Evolutionary conservation across 2,113 vertebrate species (phyloP).

Genomic region (Serinus canaria): DNA sequence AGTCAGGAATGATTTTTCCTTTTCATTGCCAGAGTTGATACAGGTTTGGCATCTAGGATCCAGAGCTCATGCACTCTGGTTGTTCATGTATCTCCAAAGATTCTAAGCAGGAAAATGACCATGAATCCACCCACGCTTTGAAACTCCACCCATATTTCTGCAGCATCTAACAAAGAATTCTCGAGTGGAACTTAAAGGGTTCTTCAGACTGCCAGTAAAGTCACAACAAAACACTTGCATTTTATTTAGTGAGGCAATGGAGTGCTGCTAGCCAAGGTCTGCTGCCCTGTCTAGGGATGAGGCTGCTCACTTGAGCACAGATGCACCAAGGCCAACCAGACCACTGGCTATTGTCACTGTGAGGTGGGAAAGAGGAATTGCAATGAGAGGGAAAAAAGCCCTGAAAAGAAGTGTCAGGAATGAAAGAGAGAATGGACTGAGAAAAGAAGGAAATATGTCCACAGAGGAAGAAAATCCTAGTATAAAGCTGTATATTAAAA

Average conservation of each 20-base stretch:
- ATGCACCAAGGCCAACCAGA: neutral
- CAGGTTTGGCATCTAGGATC: neutral
- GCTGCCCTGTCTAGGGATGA: neutral
- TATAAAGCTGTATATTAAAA: neutral
- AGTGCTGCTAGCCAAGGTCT: neutral
- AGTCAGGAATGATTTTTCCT: neutral
- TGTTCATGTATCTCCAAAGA: neutral
- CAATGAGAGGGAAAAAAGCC: neutral
- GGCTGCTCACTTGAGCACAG: accelerated
- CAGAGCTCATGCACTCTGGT: neutral
- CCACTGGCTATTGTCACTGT: neutral
- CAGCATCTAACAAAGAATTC: neutral
- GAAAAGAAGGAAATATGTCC: neutral
- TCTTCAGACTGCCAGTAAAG: neutral
- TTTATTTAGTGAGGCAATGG: neutral
- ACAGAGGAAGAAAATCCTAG: neutral
- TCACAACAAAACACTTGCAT: neutral
- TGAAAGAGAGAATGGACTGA: neutral
- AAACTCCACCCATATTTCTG: neutral
- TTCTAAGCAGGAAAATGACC: neutral
- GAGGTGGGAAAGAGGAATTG: neutral
- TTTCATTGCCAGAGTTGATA: neutral
- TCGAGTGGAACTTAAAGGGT: neutral
- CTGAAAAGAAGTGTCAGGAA: neutral
- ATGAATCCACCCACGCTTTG: neutral